These are phyloP conservation scores for Discoglossus pictus DNA, from an alignment of 2,797 vertebrate genomes.

Conservation along the genomic window DNA sequence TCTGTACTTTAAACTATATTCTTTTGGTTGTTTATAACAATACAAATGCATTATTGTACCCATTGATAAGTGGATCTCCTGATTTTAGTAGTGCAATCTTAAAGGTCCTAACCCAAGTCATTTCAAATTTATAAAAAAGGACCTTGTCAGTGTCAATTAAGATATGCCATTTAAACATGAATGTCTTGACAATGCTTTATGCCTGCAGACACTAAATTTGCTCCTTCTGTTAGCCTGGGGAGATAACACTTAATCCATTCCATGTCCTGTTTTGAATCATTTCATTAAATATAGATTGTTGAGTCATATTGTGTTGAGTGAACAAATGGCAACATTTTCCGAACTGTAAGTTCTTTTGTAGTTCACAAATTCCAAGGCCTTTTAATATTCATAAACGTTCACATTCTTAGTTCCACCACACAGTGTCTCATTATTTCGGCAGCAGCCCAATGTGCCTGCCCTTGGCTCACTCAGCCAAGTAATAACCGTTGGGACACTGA, in stretches of 20 bases:
- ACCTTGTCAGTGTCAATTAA: conserved; percentile 55
- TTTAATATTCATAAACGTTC: conserved; percentile 72
- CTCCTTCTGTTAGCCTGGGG: conserved; percentile 59
- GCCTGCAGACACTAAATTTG: conserved; percentile 58
- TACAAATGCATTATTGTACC: too few relatives aligned
- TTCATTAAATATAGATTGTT: conserved; percentile 71
- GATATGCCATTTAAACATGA: conserved; percentile 56
- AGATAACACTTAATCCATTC: conserved; percentile 71
- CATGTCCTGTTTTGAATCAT: conserved; percentile 70
- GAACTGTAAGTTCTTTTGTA: conserved; percentile 69
- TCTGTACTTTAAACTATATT: too few relatives aligned
- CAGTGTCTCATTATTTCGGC: conserved; percentile 75
- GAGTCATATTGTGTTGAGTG: conserved; percentile 69
- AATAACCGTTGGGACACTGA: conserved; percentile 62
- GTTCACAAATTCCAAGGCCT: conserved; percentile 68
- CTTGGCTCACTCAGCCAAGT: conserved; percentile 70
- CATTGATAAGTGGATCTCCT: too few relatives aligned
- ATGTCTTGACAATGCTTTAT: conserved; percentile 58
- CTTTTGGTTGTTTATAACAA: too few relatives aligned
- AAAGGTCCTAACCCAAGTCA: too few relatives aligned
- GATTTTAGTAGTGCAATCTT: too few relatives aligned
- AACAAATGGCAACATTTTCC: conserved; percentile 72
- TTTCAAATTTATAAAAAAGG: too few relatives aligned
- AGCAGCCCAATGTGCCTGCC: conserved; percentile 66
- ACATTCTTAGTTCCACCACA: conserved; percentile 63